A percentile compares a stretch with the other conserved stretches of the same genome.
These are phyloP conservation scores for Bombus soroeensis DNA, from an alignment of 1,140 invertebrate genomes.

Conservation along the genomic window DNA sequence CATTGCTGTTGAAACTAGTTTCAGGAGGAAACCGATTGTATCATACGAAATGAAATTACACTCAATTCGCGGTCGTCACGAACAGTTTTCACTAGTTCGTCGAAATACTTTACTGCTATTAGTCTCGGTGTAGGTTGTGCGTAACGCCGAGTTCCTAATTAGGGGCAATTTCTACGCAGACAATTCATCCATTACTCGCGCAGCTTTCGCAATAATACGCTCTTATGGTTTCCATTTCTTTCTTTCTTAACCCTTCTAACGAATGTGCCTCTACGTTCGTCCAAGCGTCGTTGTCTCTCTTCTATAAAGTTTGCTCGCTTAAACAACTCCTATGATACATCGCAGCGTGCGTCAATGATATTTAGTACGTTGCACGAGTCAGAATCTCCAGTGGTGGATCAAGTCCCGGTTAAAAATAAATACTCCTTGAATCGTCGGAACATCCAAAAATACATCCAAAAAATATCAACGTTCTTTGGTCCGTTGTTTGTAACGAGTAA, in stretches of 20 bases:
- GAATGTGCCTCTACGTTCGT: not conserved
- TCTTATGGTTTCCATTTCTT: not conserved
- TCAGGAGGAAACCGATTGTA: not conserved
- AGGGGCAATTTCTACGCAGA: conserved; percentile 15
- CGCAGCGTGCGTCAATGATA: no score
- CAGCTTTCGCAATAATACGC: not conserved
- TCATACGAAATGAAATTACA: not conserved
- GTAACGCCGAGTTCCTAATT: conserved; percentile 23
- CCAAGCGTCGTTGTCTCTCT: not conserved
- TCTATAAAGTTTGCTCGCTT: not conserved
- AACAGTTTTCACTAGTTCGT: not conserved
- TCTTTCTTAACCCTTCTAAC: not conserved
- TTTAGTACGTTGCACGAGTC: no score
- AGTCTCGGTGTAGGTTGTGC: not conserved
- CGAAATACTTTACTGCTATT: not conserved
- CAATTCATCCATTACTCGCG: conserved; percentile 10
- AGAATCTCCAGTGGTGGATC: no score
- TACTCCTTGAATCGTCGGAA: not conserved
- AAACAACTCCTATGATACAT: not conserved
- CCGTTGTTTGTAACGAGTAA: not conserved
- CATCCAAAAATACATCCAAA: not conserved
- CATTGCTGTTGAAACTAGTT: conserved; percentile 33
- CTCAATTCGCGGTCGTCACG: not conserved
- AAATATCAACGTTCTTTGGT: not conserved
- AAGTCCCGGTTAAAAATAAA: not conserved